Evolutionary conservation across 2,888 invertebrate genomes (phyloP).

Genomic region (Cerceris ruficornis): DNA sequence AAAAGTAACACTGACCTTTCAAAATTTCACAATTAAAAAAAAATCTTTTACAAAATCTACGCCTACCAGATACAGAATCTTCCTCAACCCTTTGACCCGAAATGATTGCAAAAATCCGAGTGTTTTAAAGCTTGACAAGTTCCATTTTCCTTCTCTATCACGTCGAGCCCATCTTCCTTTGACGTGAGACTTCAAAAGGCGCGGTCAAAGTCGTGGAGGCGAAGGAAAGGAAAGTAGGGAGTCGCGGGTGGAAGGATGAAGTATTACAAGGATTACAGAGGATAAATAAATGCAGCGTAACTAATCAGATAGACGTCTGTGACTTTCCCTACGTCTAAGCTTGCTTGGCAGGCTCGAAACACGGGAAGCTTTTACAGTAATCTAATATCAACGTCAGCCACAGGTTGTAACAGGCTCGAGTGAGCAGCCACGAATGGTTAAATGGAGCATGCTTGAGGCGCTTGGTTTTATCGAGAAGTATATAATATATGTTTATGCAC

Average conservation of each 20-base stretch:
- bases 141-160: too few relatives aligned
- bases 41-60: too few relatives aligned
- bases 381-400: conserved; percentile 64
- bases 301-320: conserved; percentile 46
- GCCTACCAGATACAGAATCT: too few relatives aligned
- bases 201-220: not conserved
- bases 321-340: conserved; percentile 41
- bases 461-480: conserved; percentile 19
- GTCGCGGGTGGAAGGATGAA: not conserved
- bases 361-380: conserved; percentile 61
- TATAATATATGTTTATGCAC: conserved; percentile 13
- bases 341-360: conserved; percentile 41
- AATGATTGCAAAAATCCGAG: too few relatives aligned
- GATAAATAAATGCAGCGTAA: conserved; percentile 48
- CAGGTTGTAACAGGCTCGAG: conserved; percentile 35
- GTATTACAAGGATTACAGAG: conserved; percentile 27
- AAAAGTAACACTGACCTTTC: too few relatives aligned
- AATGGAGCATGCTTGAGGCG: conserved; percentile 34
- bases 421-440: conserved; percentile 39
- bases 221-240: not conserved
- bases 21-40: too few relatives aligned
- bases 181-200: not conserved
- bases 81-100: too few relatives aligned
- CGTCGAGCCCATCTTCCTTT: not conserved
- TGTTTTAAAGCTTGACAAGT: too few relatives aligned